These are phyloP conservation scores for Microcebus tavaratra DNA, from an alignment of 2,113 vertebrate species.

Conservation along the genomic window DNA sequence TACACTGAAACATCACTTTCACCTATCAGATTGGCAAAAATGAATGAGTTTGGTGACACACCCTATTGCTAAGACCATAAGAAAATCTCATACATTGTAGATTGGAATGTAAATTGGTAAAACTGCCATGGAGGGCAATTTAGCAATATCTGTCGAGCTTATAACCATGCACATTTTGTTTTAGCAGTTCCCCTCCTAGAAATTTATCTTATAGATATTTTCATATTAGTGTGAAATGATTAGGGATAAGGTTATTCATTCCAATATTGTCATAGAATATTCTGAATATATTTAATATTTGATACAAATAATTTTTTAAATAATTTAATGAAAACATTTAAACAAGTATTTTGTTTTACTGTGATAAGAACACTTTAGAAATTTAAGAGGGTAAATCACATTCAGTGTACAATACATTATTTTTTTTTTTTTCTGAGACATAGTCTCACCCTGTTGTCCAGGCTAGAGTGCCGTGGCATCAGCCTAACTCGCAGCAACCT, in stretches of 20 bases:
- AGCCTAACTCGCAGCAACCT: too few relatives aligned
- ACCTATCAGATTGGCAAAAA: not conserved
- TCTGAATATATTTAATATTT: not conserved
- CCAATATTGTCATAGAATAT: not conserved
- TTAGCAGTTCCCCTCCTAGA: not conserved
- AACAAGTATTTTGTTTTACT: not conserved
- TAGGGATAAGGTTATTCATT: not conserved
- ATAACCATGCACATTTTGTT: not conserved
- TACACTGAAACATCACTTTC: not conserved
- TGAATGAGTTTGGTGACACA: not conserved
- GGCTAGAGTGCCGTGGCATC: too few relatives aligned
- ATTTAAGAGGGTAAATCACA: too few relatives aligned
- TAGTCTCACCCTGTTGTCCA: too few relatives aligned
- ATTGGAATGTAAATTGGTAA: not conserved
- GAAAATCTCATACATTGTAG: not conserved
- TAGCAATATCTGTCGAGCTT: not conserved
- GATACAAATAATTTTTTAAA: not conserved
- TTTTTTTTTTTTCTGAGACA: too few relatives aligned
- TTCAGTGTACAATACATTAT: not conserved
- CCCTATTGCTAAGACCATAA: not conserved
- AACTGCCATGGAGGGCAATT: not conserved
- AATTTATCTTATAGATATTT: not conserved
- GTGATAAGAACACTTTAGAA: not conserved
- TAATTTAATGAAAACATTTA: not conserved
- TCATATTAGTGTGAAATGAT: not conserved